A percentile compares a stretch with the other conserved stretches of the same genome.
Conservation (phyloP, 2,797 vertebrate genomes). For the Helarctos malayanus region DNA sequence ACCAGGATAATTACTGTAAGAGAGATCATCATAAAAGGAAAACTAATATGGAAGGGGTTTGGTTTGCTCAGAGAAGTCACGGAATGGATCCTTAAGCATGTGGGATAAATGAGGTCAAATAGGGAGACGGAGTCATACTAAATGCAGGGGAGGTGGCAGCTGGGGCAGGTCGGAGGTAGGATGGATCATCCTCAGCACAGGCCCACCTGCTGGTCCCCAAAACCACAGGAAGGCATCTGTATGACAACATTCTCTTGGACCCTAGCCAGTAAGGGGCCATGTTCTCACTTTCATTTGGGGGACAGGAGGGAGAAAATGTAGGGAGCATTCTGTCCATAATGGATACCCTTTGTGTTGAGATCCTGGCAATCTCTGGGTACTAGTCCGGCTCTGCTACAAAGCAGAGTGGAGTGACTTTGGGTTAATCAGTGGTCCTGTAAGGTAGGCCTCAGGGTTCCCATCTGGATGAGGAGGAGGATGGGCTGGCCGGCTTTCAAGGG, state of each 20-base stretch:
- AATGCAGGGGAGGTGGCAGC: background rate
- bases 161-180: fast-evolving
- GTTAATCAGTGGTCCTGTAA: background rate
- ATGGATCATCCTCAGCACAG: background rate
- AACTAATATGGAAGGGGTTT: background rate
- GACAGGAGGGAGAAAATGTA: background rate
- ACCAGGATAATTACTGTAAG: too few relatives aligned
- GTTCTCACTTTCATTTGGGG: background rate
- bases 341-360: background rate
- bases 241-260: too few relatives aligned
- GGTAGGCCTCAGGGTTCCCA: background rate
- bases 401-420: background rate
- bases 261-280: background rate
- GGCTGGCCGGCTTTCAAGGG: background rate
- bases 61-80: background rate
- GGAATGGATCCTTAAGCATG: too few relatives aligned
- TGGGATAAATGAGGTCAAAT: background rate
- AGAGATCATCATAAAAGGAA: background rate
- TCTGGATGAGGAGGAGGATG: background rate
- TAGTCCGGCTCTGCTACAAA: background rate
- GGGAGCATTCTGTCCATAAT: background rate
- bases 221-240: background rate
- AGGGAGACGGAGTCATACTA: too few relatives aligned
- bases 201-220: too few relatives aligned
- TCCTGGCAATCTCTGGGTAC: background rate